Base-by-base conservation (phyloP, 2,797 vertebrate species). In the Xenops minutus region DNA sequence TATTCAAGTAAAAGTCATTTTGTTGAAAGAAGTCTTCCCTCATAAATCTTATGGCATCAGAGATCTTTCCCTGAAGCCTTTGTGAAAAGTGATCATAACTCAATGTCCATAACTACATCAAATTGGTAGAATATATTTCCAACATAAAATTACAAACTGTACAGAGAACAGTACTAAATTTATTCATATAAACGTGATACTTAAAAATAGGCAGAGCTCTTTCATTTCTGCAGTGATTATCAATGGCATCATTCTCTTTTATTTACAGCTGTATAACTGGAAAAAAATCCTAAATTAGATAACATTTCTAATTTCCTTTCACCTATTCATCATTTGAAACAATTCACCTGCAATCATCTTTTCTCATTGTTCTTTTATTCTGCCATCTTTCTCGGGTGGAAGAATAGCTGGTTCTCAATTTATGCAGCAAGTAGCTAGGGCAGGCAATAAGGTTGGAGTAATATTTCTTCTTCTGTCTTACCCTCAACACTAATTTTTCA, bases 281-380 rank as follows among this genome's bases (percentile, higher is more conserved):
- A 69, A 21, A 44, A 29, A 26, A 17, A 6, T 5, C 12, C 18
- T 52, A 82, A 71, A 82, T 63, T 73, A 81, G 22, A 74, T 82
- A 89, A 64, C 4, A 62, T 52, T 89, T 89, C 17, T 84, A 78
- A 87, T 92, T 91, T 92, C 27, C 21, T 94, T 87, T 93, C 37
- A 51, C 36, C 39, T 85, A 36, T 39, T 94, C 41, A 36, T 62
- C 9, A 54, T 68, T 64, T 71, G 22, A 22, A 80, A 77, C 77
- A 86, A 41, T 23, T 69, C 69, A 83, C 36, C 46, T 81, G 13
- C 54, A 89, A 37, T 59, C 19, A 55, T 52, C 14, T 12, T 86
- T 91, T 82, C 29, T 43, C 36, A 34, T 64, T 80, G 56, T 74
- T 89, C 69, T 86, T 94, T 82, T 87, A 46, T 68, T 72, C 52